Evolutionary conservation across 2,797 vertebrate species (phyloP).

Genomic region (Otolemur crassicaudatus): DNA sequence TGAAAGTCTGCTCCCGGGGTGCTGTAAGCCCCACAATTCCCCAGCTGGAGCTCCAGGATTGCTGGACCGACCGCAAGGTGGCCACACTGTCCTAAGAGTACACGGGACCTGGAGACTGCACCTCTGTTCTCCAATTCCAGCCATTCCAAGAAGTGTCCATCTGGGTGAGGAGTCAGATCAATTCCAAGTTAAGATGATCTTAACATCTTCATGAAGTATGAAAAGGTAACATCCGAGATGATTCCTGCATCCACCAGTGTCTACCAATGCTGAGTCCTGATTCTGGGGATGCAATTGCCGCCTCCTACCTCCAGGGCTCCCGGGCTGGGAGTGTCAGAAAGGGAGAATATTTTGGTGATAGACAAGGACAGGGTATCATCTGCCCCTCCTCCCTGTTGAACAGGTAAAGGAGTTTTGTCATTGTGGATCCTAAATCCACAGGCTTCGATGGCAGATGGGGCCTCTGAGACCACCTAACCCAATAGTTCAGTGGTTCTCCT

Average conservation of each 20-base stretch:
- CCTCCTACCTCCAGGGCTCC: neutral
- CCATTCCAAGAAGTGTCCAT: neutral
- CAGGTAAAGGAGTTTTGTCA: neutral
- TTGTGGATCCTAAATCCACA: neutral
- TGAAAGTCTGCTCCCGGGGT: neutral
- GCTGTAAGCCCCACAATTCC: neutral
- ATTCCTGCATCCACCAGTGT: neutral
- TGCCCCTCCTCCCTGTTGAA: neutral
- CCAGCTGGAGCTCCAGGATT: neutral
- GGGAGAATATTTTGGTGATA: neutral
- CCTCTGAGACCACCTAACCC: neutral
- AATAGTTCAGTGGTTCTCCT: neutral
- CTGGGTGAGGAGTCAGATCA: neutral
- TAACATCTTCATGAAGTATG: neutral
- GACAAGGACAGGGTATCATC: neutral
- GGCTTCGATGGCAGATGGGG: neutral
- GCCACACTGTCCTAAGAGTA: neutral
- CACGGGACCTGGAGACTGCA: rapidly evolving
- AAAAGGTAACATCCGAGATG: neutral
- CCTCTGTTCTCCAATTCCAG: neutral
- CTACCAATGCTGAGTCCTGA: neutral
- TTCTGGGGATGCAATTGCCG: neutral
- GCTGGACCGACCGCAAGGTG: neutral
- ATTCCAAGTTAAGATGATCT: neutral
- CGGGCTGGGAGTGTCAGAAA: neutral